phyloP scores from a whole-genome alignment of 2,113 vertebrate genomes.

The Neolamprologus cancellatus region DNA sequence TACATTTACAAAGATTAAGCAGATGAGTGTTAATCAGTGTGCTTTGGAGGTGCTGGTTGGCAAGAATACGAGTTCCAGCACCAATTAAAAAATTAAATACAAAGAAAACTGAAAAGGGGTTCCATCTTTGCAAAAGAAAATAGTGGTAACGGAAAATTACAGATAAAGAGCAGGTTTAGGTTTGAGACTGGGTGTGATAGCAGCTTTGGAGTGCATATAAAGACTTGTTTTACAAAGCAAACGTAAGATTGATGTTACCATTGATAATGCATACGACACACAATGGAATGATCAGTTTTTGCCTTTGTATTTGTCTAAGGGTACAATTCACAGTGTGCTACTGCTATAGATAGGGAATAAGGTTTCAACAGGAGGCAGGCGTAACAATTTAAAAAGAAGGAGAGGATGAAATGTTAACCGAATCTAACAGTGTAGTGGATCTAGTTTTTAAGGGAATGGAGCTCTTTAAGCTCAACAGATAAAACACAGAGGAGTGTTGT shows the following conservation, averaged over 20 bases:
- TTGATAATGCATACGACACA: background rate
- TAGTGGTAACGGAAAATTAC: background rate
- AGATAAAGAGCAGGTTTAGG: background rate
- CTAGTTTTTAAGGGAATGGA: background rate
- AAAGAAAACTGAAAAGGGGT: background rate
- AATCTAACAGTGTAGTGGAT: background rate
- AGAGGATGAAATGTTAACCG: background rate
- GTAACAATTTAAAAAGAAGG: background rate
- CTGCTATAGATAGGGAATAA: background rate
- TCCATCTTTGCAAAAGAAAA: background rate
- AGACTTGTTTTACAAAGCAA: constrained; percentile 6
- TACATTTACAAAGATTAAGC: background rate
- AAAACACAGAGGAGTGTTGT: background rate
- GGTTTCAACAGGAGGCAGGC: background rate
- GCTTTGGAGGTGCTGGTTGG: background rate
- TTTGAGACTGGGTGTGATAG: background rate
- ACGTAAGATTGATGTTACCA: background rate
- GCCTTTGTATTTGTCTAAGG: background rate
- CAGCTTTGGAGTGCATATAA: background rate
- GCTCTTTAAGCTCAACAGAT: background rate
- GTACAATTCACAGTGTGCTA: background rate
- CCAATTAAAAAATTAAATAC: background rate
- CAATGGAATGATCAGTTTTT: background rate
- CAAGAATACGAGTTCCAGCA: background rate
- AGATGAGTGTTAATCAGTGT: background rate